phyloP scores from a whole-genome alignment of 2,113 vertebrate genomes.

The Apus apus region DNA sequence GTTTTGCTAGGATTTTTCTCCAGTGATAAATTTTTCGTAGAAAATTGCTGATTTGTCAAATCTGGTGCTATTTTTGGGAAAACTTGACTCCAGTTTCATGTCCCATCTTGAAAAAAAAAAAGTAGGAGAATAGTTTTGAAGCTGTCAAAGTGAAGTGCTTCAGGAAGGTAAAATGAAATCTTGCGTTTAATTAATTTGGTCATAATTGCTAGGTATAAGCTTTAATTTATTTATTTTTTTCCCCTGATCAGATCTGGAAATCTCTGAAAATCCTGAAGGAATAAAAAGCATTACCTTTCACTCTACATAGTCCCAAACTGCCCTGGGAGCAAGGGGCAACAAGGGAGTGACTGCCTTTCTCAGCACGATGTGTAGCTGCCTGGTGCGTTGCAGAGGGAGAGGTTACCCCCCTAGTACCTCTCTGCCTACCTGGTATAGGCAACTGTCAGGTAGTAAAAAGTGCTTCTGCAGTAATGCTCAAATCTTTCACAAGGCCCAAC shows the following conservation, averaged over 20 bases:
- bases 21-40: constrained; percentile 39
- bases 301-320: accelerated
- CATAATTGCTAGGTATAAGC: neutral
- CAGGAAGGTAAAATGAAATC: neutral
- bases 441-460: neutral
- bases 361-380: neutral
- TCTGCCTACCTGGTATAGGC: neutral
- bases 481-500: neutral
- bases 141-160: neutral
- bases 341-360: neutral
- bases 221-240: too few relatives aligned
- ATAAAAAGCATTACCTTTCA: neutral
- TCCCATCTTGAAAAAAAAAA: neutral
- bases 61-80: constrained; percentile 25
- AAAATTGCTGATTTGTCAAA: constrained; percentile 57
- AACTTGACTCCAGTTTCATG: constrained; percentile 12
- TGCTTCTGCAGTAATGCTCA: neutral
- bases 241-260: neutral
- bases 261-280: neutral
- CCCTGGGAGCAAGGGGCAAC: neutral
- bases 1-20: constrained; percentile 52
- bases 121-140: neutral
- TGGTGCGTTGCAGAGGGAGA: neutral
- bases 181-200: neutral
- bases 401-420: neutral